Evolutionary conservation across 2,888 invertebrate species (phyloP), one percentile per base, ranked within the genome.

Genomic region (Gerris lacustris): DNA sequence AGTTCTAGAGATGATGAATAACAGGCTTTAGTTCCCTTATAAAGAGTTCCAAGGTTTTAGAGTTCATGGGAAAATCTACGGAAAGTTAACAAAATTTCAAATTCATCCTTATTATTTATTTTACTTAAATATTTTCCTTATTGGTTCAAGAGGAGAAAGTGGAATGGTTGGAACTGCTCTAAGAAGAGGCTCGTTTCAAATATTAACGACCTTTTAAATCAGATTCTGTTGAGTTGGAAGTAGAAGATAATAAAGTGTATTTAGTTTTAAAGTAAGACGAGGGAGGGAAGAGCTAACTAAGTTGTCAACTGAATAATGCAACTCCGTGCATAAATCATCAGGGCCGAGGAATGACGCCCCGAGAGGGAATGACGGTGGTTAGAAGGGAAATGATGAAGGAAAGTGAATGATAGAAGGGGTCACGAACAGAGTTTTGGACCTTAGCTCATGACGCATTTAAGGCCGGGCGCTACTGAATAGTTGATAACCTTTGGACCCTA

Each of bases 401-500:
- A 15, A 55, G 55, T 55, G 55, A 55, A 55, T 55, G 55, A 55
- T 55, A 15, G 15, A 55, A 31, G 31, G 31, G 31, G 31, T 31
- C 11, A 55, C 55, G 55, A 15, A 5, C 9, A 55, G 55, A 15
- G 15, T 55, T 55, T 55, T 15, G 9, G 55, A 55, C 55, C 55
- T 15, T 55, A 15, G 11, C 55, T 55, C 55, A 55, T 55, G 55
- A 55, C 55, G 15, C 55, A 55, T 55, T 55, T 55, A 55, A 15
- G 55, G 55, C 55, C 5, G 15, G 55, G 9, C 55, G 1, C 55
- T 55, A 5, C 9, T 55, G 55, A 55, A 55, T 55, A 55, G 11
- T 55, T 55, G 55, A 55, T 55, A 55, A 55, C 55, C 15, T 55
- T 55, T 55, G 55, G 55, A 55, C 55, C 55, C 55, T 55, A 55